Evolutionary conservation across 2,797 vertebrate species (phyloP).

Genomic region (Anguilla pacifica): DNA sequence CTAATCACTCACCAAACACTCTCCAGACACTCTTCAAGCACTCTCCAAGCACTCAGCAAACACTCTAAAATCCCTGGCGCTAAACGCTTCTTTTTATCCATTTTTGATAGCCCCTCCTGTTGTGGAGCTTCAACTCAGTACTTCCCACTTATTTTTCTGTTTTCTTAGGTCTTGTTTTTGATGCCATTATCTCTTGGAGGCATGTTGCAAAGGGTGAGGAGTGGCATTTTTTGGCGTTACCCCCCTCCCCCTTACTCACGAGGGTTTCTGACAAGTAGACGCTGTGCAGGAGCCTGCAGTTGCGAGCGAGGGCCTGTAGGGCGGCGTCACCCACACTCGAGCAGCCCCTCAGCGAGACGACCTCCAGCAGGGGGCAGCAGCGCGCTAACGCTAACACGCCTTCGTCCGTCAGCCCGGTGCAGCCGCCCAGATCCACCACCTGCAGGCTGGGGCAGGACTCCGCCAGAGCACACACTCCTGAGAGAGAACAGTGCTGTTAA

Average conservation of each 20-base stretch:
- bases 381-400: conserved; percentile 76
- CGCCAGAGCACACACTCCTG: conserved; percentile 78
- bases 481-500: background rate
- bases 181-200: too few species aligned
- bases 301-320: conserved; percentile 75
- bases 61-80: too few species aligned
- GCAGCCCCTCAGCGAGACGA: conserved; percentile 77
- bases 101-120: too few species aligned
- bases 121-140: too few species aligned
- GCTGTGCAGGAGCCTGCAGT: conserved; percentile 77
- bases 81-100: too few species aligned
- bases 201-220: too few species aligned
- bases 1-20: too few species aligned
- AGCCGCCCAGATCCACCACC: conserved; percentile 74
- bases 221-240: too few species aligned
- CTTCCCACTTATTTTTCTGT: too few species aligned
- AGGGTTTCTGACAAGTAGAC: conserved; percentile 80
- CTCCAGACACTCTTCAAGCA: too few species aligned
- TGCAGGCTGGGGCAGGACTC: conserved; percentile 73
- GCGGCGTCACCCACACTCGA: conserved; percentile 73
- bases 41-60: too few species aligned
- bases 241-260: conserved; percentile 57
- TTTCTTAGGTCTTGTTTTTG: too few species aligned
- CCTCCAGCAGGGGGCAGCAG: conserved; percentile 73
- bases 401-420: conserved; percentile 73